phyloP scores from a whole-genome alignment of 1,140 invertebrate genomes.

The Halictus rubicundus region DNA sequence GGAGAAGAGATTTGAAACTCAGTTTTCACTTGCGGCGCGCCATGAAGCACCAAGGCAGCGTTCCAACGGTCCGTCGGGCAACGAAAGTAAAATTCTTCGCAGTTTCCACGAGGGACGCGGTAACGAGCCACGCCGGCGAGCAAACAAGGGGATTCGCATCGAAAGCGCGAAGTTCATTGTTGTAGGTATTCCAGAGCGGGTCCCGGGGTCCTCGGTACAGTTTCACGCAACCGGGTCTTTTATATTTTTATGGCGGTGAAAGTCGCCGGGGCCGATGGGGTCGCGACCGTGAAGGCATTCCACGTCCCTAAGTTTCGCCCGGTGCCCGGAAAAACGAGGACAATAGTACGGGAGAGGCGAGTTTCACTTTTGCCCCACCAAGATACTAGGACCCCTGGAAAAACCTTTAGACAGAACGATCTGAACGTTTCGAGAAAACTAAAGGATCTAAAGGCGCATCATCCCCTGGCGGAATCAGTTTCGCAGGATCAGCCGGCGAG shows the following conservation, averaged over 20 bases:
- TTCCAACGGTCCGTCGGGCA: not conserved
- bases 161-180: constrained; percentile 16
- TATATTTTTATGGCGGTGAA: constrained; percentile 79
- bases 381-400: not conserved
- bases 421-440: constrained; percentile 41
- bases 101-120: not conserved
- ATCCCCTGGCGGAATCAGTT: no score
- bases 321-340: constrained; percentile 71
- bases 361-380: constrained; percentile 74
- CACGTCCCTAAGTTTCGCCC: constrained; percentile 68
- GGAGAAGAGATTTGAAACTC: not conserved
- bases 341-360: constrained; percentile 58
- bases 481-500: not conserved
- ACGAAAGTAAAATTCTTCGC: constrained; percentile 4
- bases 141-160: constrained; percentile 2
- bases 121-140: not conserved
- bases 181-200: not conserved
- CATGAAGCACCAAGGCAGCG: not conserved
- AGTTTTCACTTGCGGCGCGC: not conserved
- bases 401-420: constrained; percentile 31
- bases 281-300: constrained; percentile 65
- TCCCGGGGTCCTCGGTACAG: constrained; percentile 28
- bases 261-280: constrained; percentile 70
- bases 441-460: constrained; percentile 16
- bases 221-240: constrained; percentile 76